These are phyloP conservation scores for Seriola quinqueradiata DNA, from an alignment of 2,113 vertebrate species.

Conservation along the genomic window DNA sequence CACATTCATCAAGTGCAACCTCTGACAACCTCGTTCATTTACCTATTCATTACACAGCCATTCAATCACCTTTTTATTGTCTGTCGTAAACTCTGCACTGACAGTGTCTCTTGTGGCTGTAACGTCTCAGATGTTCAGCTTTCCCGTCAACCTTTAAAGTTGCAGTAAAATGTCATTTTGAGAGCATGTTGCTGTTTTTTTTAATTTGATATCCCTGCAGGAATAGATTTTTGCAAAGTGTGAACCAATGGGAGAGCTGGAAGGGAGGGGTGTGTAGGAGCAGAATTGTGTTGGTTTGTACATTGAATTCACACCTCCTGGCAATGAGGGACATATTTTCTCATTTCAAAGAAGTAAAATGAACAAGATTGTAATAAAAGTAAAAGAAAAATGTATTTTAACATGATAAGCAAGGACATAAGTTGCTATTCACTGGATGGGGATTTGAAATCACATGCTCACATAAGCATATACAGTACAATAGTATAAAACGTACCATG, in stretches of 20 bases:
- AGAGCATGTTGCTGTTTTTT: conserved; percentile 37
- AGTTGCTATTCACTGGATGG: neutral
- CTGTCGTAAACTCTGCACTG: conserved; percentile 39
- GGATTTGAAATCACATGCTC: conserved; percentile 1
- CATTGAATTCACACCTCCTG: neutral
- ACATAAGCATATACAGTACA: neutral
- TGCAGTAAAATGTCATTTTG: conserved; percentile 31
- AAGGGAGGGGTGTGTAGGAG: neutral
- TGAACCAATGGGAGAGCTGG: conserved; percentile 17
- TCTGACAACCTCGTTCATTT: conserved; percentile 34
- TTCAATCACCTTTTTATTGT: conserved; percentile 60
- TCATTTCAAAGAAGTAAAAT: neutral
- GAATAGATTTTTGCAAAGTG: conserved; percentile 22
- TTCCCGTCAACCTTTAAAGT: conserved; percentile 38
- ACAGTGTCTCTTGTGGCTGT: conserved; percentile 33
- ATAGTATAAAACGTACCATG: neutral
- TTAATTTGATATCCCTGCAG: conserved; percentile 42
- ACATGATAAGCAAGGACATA: neutral
- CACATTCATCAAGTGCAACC: conserved; percentile 34
- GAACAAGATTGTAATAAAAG: neutral
- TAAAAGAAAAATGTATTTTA: conserved; percentile 5
- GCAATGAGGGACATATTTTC: neutral
- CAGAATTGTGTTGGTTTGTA: neutral
- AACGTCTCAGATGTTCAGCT: conserved; percentile 16
- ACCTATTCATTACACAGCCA: conserved; percentile 45